These are phyloP conservation scores for Hephaestus fuliginosus DNA, from an alignment of 2,797 vertebrate genomes.

Conservation along the genomic window DNA sequence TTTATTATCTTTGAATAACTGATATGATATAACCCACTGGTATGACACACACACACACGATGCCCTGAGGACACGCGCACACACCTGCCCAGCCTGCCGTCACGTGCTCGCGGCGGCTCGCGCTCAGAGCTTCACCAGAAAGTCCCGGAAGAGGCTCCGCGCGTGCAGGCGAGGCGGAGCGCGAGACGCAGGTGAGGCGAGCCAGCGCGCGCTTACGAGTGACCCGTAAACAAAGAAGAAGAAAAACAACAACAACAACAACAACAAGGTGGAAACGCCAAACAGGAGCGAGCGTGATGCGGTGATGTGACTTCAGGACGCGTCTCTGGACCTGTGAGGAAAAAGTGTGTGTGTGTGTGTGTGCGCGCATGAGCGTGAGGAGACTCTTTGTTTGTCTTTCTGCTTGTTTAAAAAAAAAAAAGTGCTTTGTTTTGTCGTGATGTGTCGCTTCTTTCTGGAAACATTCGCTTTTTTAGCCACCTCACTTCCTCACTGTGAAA, in stretches of 20 bases:
- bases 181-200: constrained; percentile 36
- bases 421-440: background rate
- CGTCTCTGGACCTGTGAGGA: background rate
- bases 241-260: background rate
- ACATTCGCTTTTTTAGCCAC: background rate
- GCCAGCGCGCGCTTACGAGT: no score
- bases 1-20: background rate
- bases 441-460: background rate
- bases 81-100: constrained; percentile 10
- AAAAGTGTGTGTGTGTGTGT: no score
- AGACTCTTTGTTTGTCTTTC: background rate
- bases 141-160: constrained; percentile 67
- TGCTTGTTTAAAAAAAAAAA: background rate
- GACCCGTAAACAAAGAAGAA: constrained; percentile 47
- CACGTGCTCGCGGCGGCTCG: constrained; percentile 49
- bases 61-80: background rate
- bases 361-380: no score
- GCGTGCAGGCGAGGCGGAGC: background rate
- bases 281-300: background rate
- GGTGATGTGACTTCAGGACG: background rate
- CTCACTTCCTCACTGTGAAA: background rate
- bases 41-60: no score
- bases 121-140: constrained; percentile 44
- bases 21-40: no score
- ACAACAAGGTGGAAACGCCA: constrained; percentile 8